Base-by-base conservation (phyloP, 2,888 invertebrate species). In the Gortyna flavago region DNA sequence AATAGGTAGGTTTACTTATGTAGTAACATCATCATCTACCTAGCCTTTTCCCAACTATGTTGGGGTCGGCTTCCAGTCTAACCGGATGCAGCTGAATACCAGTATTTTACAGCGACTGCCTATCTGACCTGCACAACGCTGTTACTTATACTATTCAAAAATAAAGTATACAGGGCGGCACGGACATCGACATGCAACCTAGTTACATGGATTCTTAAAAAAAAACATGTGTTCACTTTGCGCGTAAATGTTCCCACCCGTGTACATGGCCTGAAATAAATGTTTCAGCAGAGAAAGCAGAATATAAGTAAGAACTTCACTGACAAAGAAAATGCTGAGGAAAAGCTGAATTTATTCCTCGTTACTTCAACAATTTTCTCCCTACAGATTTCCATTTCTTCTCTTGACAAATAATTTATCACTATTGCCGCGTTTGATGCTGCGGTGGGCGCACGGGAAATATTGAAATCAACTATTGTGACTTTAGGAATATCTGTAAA, bases 351-450 rank as follows among this genome's bases (percentile, higher is more conserved):
- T 85, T 76, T 77, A 85, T 86, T 72, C 18, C 48, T 74, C 57
- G 35, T 86, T 84, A 75, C 72, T 84, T 76, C 66, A 75, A 79
- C 67, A 80, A 81, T 77, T 77, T 79, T 76, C 70, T 62, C 76
- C 62, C 41, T 51, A 68, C 64, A 66, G 78, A 79, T 85, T 77
- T 83, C 70, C 61, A 80, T 77, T 85, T 73, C 67, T 70, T 68
- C 44, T 65, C 74, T 77, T 74, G 82, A 74, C 77, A 81, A 87
- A 85, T 85, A 79, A 77, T 85, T 82, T 79, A 77, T 87, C 77
- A 71, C 54, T 21, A 38, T 51, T 72, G 64, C 62, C 21, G 57
- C 25, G 16, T 67, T 44, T 66, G 67, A 70, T 59, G 13, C 59
- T 32, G 67, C 21, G 61, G 69, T 35, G 5, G 51, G 38, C 67